Evolutionary conservation across 2,797 vertebrate genomes (phyloP).

Genomic region (Mormyrops attenuatus): DNA sequence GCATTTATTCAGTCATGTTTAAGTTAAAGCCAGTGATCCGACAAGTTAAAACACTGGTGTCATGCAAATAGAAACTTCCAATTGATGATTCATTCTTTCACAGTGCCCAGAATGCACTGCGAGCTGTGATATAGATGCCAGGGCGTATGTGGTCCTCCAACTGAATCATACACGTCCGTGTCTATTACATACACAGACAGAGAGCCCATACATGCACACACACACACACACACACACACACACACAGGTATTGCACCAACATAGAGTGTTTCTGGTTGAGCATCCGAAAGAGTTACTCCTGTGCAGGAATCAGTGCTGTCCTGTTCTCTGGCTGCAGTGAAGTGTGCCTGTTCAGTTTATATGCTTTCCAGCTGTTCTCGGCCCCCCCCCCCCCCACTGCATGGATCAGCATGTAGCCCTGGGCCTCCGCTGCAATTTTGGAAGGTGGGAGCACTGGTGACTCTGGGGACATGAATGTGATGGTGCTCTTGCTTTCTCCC

Average conservation of each 20-base stretch:
- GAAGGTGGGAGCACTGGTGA: not conserved
- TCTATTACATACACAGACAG: not conserved
- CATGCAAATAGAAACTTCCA: not conserved
- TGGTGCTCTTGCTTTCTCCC: constrained; percentile 22
- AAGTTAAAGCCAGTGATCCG: not conserved
- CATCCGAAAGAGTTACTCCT: not conserved
- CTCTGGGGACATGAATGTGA: not conserved
- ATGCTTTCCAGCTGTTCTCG: not conserved
- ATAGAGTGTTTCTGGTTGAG: not conserved
- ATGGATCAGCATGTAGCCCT: not conserved
- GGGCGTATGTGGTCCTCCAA: not conserved
- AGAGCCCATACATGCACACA: not conserved
- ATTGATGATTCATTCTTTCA: not conserved
- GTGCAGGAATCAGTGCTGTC: not conserved
- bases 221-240: not conserved
- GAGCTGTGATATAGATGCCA: not conserved
- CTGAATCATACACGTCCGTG: not conserved
- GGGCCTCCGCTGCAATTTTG: not conserved
- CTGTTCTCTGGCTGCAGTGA: not conserved
- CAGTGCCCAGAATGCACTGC: not conserved
- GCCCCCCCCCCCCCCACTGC: not conserved
- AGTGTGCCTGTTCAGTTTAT: not conserved
- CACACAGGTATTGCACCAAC: not conserved
- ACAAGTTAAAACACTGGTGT: not conserved
- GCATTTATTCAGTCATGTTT: not conserved